Conservation (phyloP, 92 coral and sea anemone genomes). For the Porites rus region DNA sequence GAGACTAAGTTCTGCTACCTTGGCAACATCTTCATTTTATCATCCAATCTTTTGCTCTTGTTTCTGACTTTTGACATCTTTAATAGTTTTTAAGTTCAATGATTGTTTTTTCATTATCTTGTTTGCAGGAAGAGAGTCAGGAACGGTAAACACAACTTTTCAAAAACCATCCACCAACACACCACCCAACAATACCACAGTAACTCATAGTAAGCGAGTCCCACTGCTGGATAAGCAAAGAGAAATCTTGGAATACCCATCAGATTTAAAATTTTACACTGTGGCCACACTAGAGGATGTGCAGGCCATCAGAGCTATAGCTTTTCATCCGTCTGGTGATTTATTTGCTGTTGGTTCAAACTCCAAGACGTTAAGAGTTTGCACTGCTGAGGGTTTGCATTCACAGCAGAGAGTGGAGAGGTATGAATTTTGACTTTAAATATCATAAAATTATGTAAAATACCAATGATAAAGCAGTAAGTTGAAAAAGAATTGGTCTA, state of each 20-base stretch:
- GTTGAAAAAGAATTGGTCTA: too few relatives aligned
- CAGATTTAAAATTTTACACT: slow-evolving; percentile 71
- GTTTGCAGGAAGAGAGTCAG: slow-evolving; percentile 26
- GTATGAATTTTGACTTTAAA: slow-evolving; percentile 4
- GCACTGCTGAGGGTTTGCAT: slow-evolving; percentile 74
- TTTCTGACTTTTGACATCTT: too few relatives aligned
- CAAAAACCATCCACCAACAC: slow-evolving; percentile 66
- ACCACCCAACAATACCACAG: slow-evolving; percentile 56
- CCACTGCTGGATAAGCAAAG: slow-evolving; percentile 56
- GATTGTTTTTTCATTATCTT: not conserved
- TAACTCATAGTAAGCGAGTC: slow-evolving; percentile 9
- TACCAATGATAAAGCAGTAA: too few relatives aligned
- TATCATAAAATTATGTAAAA: too few relatives aligned
- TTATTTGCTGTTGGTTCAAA: slow-evolving; percentile 94
- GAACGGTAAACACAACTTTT: slow-evolving; percentile 66
- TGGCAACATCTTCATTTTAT: too few relatives aligned
- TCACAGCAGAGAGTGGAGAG: slow-evolving; percentile 58
- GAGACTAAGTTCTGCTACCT: too few relatives aligned
- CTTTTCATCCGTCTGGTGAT: slow-evolving; percentile 92
- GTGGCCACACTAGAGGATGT: slow-evolving; percentile 88
- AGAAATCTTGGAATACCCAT: slow-evolving; percentile 49
- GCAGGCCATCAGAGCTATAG: slow-evolving; percentile 95
- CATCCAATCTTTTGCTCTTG: too few relatives aligned
- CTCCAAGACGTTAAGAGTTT: slow-evolving; percentile 88
- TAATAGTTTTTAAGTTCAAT: too few relatives aligned